phyloP scores from a whole-genome alignment of 2,113 vertebrate genomes.

The Motacilla tschutschensis region DNA sequence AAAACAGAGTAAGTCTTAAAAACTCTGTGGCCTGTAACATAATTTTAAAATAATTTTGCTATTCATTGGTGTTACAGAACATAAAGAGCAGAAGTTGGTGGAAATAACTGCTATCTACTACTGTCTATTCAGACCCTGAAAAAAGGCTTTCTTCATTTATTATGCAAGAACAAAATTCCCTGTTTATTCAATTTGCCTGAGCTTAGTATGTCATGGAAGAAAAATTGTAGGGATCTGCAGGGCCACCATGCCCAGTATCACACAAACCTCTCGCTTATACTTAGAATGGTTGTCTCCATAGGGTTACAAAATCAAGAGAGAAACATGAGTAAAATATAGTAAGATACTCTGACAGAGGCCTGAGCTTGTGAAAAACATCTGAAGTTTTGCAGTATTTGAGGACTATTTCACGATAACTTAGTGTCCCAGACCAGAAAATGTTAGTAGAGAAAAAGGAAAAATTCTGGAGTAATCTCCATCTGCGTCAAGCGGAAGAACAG shows the following conservation, averaged over 20 bases:
- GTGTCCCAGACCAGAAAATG: not conserved
- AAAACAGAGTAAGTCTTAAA: not conserved
- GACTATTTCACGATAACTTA: not conserved
- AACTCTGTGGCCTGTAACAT: not conserved
- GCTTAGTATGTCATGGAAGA: not conserved
- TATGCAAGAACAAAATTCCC: not conserved
- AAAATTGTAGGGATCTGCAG: not conserved
- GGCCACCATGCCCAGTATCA: not conserved
- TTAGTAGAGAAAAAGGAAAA: not conserved
- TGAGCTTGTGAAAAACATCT: not conserved
- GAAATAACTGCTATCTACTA: not conserved
- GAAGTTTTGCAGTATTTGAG: not conserved
- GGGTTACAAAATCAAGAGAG: not conserved
- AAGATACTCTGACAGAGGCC: not conserved
- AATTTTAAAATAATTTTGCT: not conserved
- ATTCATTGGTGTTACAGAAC: not conserved
- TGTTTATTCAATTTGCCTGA: not conserved
- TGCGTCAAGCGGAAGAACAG: not conserved
- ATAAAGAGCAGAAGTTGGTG: not conserved
- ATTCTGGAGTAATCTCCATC: not conserved
- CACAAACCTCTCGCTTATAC: not conserved
- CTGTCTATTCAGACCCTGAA: not conserved
- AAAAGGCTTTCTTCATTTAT: not conserved
- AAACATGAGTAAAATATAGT: not conserved
- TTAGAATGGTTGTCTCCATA: rapidly evolving